These are phyloP conservation scores for Serrognathus titanus DNA, from an alignment of 2,888 invertebrate genomes.

Conservation along the genomic window DNA sequence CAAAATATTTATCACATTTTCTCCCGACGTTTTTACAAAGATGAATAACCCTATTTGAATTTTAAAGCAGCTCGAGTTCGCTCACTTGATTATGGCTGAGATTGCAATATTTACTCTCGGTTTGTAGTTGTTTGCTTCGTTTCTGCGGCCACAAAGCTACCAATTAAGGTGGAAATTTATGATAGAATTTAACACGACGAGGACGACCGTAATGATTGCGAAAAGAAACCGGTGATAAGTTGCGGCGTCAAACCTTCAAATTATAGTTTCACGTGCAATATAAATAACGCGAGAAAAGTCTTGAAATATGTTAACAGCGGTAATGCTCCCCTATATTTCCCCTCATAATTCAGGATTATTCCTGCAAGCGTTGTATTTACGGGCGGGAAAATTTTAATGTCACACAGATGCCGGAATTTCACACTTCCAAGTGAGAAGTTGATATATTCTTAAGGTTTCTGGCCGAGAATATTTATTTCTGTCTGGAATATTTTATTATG, in stretches of 20 bases:
- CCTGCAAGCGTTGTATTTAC: slow-evolving; percentile 41
- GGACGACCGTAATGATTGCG: no score
- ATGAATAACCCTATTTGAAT: slow-evolving; percentile 39
- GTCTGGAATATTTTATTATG: no score
- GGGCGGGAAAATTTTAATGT: slow-evolving; percentile 44
- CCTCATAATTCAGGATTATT: slow-evolving; percentile 46
- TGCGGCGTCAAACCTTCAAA: neutral
- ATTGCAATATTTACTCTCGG: slow-evolving; percentile 35
- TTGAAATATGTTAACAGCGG: slow-evolving; percentile 27
- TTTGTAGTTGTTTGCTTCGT: slow-evolving; percentile 15
- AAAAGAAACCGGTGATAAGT: neutral
- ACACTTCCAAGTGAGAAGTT: slow-evolving; percentile 6
- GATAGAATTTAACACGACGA: no score
- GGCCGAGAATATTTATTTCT: no score
- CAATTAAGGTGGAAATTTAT: neutral
- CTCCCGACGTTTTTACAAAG: slow-evolving; percentile 36
- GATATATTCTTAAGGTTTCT: slow-evolving; percentile 2
- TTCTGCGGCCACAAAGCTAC: neutral
- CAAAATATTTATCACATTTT: slow-evolving; percentile 29
- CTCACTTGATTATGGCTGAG: slow-evolving; percentile 33
- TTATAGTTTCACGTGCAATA: neutral
- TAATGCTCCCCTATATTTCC: slow-evolving; percentile 32
- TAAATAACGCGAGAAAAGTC: slow-evolving; percentile 24
- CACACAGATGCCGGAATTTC: slow-evolving; percentile 36
- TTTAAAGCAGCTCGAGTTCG: slow-evolving; percentile 34